Evolutionary conservation across 2,888 invertebrate species (phyloP).

Genomic region (Sicus ferrugineus): DNA sequence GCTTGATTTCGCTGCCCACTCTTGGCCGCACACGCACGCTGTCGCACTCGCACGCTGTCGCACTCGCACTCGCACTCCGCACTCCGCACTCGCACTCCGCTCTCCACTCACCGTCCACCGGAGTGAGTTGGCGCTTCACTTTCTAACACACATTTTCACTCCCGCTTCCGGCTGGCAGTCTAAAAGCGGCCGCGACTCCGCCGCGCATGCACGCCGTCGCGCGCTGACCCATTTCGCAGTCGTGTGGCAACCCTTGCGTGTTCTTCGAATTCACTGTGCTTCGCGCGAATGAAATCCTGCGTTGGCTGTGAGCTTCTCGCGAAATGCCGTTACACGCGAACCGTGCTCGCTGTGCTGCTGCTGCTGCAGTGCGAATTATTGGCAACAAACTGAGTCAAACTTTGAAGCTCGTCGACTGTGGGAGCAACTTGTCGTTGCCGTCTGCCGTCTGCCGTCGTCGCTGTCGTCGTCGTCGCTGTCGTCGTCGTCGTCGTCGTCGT

Average conservation of each 20-base stretch:
- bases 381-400: conserved; percentile 37
- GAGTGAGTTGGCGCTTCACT: conserved; percentile 14
- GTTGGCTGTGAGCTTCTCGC: conserved; percentile 11
- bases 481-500: conserved; percentile 8
- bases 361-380: conserved; percentile 37
- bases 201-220: neutral
- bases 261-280: conserved; percentile 28
- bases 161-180: conserved; percentile 22
- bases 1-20: too few species aligned
- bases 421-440: conserved; percentile 9
- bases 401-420: conserved; percentile 24
- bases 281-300: conserved; percentile 34
- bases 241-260: conserved; percentile 2
- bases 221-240: neutral
- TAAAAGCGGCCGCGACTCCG: neutral
- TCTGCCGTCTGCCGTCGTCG: neutral
- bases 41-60: too few species aligned
- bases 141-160: conserved; percentile 28
- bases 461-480: neutral
- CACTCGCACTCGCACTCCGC: too few species aligned
- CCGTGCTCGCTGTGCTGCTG: conserved; percentile 32
- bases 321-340: conserved; percentile 31
- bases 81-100: too few species aligned
- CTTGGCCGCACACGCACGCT: too few species aligned
- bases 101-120: too few species aligned